Evolutionary conservation across 1,140 invertebrate genomes (phyloP).

Genomic region (Tenebrio molitor): DNA sequence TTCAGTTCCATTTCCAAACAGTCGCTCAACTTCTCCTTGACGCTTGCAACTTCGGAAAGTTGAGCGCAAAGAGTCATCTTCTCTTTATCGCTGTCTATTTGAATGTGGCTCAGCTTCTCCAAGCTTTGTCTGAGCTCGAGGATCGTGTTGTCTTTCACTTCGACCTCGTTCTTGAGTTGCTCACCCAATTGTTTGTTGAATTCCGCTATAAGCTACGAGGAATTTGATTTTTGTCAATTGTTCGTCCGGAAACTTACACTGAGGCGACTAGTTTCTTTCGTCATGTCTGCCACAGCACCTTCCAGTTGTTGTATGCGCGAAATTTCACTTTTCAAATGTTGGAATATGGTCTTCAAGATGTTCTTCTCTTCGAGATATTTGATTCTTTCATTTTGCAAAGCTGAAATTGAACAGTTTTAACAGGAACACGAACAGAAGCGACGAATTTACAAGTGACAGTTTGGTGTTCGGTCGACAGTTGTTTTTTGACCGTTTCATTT

Average conservation of each 20-base stretch:
- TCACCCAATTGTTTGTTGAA: constrained; percentile 62
- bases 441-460: constrained; percentile 50
- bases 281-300: constrained; percentile 56
- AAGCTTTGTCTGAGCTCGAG: constrained; percentile 55
- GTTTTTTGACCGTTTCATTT: constrained; percentile 52
- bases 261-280: constrained; percentile 59
- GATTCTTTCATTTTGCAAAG: constrained; percentile 59
- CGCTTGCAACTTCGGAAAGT: constrained; percentile 58
- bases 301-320: constrained; percentile 57
- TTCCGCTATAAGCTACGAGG: constrained; percentile 61
- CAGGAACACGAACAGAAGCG: background rate
- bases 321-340: constrained; percentile 59
- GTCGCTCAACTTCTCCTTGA: constrained; percentile 60
- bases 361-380: constrained; percentile 62
- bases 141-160: constrained; percentile 57
- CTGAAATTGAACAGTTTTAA: constrained; percentile 40
- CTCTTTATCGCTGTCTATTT: constrained; percentile 60
- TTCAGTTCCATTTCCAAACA: constrained; percentile 57
- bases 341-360: constrained; percentile 59
- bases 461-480: constrained; percentile 55
- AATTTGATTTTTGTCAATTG: background rate
- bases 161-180: constrained; percentile 59
- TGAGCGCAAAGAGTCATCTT: constrained; percentile 61
- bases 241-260: constrained; percentile 50
- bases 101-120: constrained; percentile 59